Conservation (phyloP, 2,888 invertebrate species). For the Clivina fossor region DNA sequence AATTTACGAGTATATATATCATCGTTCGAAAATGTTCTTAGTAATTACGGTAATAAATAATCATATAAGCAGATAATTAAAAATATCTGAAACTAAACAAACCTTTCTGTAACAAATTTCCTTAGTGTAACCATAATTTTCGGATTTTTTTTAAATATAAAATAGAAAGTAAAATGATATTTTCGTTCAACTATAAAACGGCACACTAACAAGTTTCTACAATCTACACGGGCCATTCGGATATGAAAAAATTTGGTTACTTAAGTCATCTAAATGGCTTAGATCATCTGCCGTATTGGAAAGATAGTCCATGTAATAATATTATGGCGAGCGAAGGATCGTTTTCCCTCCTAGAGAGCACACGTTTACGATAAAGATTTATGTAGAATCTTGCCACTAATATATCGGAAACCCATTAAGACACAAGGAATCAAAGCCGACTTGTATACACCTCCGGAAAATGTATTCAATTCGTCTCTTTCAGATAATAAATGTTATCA, state of each 20-base stretch:
- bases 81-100: no score
- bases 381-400: conserved; percentile 76
- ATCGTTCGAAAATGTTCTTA: no score
- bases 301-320: conserved; percentile 71
- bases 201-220: no score
- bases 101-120: no score
- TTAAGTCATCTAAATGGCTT: conserved; percentile 75
- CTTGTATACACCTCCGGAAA: conserved; percentile 70
- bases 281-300: conserved; percentile 76
- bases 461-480: conserved; percentile 68
- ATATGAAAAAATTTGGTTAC: conserved; percentile 79
- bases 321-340: conserved; percentile 76
- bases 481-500: conserved; percentile 76
- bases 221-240: conserved; percentile 75
- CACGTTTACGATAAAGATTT: conserved; percentile 90
- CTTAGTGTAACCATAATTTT: no score
- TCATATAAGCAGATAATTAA: no score
- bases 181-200: no score
- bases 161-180: no score
- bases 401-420: conserved; percentile 67
- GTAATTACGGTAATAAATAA: no score
- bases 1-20: no score
- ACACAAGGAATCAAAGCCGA: conserved; percentile 78
- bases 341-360: conserved; percentile 82
- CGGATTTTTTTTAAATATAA: no score